Percentiles rank a stretch among this genome's conserved stretches.
These are phyloP conservation scores for Pangasianodon hypophthalmus DNA, from an alignment of 2,113 vertebrate species.

Conservation along the genomic window DNA sequence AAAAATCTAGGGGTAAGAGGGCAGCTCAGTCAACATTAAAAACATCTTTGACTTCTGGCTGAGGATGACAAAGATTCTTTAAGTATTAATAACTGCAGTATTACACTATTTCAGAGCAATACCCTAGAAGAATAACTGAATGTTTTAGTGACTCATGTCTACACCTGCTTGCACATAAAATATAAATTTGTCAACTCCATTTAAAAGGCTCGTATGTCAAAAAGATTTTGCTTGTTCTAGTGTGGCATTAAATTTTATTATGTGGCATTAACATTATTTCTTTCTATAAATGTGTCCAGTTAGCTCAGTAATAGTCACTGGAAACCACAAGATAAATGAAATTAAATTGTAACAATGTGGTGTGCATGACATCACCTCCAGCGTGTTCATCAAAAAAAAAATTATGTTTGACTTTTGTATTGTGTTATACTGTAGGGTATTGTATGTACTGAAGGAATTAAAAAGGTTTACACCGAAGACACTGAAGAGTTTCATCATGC, in stretches of 20 bases:
- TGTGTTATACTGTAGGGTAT: not conserved
- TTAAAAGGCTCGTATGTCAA: not conserved
- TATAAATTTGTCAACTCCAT: not conserved
- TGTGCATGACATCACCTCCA: not conserved
- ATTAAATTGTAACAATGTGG: not conserved
- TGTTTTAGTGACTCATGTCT: not conserved
- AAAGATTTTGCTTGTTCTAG: not conserved
- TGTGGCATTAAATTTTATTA: not conserved
- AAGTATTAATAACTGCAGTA: not conserved
- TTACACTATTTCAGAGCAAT: not conserved
- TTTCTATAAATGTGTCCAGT: not conserved
- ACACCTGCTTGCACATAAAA: not conserved
- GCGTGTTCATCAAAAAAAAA: not conserved
- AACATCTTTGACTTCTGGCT: not conserved
- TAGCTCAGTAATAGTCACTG: not conserved
- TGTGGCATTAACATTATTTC: not conserved
- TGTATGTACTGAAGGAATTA: not conserved
- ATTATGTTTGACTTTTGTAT: not conserved
- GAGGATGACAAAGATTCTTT: not conserved
- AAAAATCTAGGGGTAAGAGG: not conserved
- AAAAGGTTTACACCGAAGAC: not conserved
- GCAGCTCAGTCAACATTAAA: not conserved
- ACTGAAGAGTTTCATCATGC: not conserved
- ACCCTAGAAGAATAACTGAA: not conserved
- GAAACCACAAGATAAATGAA: not conserved